A percentile compares a stretch with the other conserved stretches of the same genome.
Evolutionary conservation across 2,113 vertebrate species (phyloP).

Genomic region (Upupa epops): DNA sequence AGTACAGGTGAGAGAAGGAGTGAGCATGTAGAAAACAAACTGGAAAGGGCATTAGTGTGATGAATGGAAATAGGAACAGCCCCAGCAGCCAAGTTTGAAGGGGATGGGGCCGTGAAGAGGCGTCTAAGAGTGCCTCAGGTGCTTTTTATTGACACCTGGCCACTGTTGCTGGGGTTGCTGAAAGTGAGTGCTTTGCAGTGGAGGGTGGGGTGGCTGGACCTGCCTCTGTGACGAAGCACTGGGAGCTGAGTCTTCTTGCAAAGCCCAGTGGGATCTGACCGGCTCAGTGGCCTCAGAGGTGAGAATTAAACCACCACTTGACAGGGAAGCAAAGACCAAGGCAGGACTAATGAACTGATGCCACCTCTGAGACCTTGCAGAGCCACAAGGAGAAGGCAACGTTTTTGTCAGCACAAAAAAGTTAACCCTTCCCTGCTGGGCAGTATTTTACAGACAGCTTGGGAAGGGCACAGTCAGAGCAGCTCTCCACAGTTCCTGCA

Average conservation of each 20-base stretch:
- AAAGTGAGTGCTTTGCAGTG: not conserved
- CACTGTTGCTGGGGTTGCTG: not conserved
- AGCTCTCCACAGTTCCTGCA: not conserved
- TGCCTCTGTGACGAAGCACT: not conserved
- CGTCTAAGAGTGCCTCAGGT: not conserved
- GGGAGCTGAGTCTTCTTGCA: not conserved
- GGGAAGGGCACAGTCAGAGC: not conserved
- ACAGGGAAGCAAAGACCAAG: not conserved
- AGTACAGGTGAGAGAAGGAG: conserved; percentile 76
- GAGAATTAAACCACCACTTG: conserved; percentile 15
- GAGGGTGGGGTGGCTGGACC: not conserved
- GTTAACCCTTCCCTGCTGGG: not conserved
- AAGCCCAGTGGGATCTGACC: not conserved
- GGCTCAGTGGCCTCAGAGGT: not conserved
- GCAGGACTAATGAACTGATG: not conserved
- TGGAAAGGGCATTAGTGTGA: not conserved
- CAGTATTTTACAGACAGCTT: not conserved
- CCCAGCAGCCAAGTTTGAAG: not conserved
- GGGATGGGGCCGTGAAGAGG: not conserved
- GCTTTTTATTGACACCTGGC: not conserved
- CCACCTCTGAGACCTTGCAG: not conserved
- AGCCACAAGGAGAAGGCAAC: not conserved
- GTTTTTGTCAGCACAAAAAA: not conserved
- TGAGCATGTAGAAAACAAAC: not conserved
- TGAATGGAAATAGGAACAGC: not conserved